These are phyloP conservation scores for Yoshiicerus persimilis DNA, from an alignment of 1,140 invertebrate genomes.

Conservation along the genomic window DNA sequence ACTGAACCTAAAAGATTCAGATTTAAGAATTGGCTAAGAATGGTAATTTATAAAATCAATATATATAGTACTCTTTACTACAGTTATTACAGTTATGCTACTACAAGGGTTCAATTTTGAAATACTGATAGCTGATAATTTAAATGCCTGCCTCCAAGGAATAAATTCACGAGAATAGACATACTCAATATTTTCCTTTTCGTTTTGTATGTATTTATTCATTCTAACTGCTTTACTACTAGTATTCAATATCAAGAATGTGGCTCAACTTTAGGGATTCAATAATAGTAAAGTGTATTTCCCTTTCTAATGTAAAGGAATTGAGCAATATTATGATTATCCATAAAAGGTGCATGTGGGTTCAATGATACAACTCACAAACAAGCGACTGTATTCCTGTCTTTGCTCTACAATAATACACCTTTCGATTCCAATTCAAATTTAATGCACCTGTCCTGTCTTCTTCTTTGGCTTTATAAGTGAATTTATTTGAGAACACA, in stretches of 20 bases:
- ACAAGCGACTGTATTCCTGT: background rate
- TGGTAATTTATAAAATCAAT: too few relatives aligned
- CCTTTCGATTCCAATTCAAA: background rate
- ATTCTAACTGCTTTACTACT: background rate
- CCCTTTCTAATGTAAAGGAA: background rate
- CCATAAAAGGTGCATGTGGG: background rate
- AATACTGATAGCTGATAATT: too few relatives aligned
- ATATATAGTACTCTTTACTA: too few relatives aligned
- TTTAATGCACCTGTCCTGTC: background rate
- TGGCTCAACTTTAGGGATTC: background rate
- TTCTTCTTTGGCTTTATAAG: background rate
- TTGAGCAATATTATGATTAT: background rate
- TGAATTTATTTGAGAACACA: background rate
- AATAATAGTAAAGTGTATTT: background rate
- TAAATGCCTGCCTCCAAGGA: too few relatives aligned
- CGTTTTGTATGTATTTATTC: background rate
- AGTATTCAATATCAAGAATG: background rate
- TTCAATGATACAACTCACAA: background rate
- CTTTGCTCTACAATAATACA: background rate
- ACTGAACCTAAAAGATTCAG: too few relatives aligned
- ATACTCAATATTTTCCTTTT: background rate
- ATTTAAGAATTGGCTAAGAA: too few relatives aligned
- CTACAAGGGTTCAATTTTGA: too few relatives aligned
- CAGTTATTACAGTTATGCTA: too few relatives aligned
- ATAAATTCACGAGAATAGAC: too few relatives aligned